Evolutionary conservation across 2,113 vertebrate species (phyloP).

Genomic region (Brachypteracias leptosomus): DNA sequence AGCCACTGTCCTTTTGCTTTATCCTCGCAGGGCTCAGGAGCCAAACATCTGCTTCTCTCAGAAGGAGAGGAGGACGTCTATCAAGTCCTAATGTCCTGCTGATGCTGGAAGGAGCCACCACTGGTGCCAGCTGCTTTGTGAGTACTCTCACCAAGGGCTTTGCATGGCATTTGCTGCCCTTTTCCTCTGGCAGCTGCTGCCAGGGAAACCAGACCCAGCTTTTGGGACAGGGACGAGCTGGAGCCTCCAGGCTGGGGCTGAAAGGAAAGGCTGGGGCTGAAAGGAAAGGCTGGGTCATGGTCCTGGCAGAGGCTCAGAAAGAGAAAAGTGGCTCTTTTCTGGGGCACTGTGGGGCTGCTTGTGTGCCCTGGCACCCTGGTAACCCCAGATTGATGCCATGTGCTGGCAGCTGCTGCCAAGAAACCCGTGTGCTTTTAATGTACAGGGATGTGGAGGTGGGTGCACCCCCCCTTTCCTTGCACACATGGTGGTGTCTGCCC

Average conservation of each 20-base stretch:
- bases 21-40: background rate
- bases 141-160: background rate
- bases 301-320: too few relatives aligned
- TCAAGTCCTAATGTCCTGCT: background rate
- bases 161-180: background rate
- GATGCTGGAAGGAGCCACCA: rapidly evolving
- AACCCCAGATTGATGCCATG: background rate
- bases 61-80: too few relatives aligned
- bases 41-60: background rate
- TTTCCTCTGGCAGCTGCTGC: background rate
- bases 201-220: background rate
- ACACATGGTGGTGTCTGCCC: too few relatives aligned
- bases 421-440: rapidly evolving
- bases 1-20: background rate
- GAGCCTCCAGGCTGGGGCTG: background rate
- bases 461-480: background rate
- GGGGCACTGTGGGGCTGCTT: background rate
- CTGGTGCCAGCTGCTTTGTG: background rate
- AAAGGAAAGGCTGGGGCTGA: background rate
- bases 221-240: background rate
- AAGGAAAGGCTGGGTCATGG: background rate
- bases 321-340: background rate
- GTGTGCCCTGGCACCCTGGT: background rate
- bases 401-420: background rate
- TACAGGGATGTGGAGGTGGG: background rate